These are phyloP conservation scores for Synergus gifuensis DNA, from an alignment of 2,888 invertebrate species.

Conservation along the genomic window DNA sequence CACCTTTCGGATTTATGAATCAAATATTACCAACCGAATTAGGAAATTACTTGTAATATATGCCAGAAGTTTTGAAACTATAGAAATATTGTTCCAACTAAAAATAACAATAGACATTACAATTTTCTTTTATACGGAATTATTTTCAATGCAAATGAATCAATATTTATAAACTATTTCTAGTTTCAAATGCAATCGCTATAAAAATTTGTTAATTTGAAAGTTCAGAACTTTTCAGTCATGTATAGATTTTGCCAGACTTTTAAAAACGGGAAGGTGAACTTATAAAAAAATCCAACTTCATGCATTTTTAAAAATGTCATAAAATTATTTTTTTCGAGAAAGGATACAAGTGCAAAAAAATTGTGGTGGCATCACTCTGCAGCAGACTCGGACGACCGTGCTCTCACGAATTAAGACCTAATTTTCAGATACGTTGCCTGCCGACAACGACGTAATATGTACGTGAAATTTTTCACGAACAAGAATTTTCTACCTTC, in stretches of 20 bases:
- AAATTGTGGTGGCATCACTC: slow-evolving; percentile 11
- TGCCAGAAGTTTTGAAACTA: no score
- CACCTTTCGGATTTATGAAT: neutral
- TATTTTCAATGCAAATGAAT: no score
- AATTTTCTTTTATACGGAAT: no score
- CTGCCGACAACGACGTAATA: slow-evolving; percentile 1
- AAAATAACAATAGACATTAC: no score
- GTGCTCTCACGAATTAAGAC: slow-evolving; percentile 36
- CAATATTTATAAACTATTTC: no score
- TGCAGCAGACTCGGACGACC: neutral
- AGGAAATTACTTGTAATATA: no score
- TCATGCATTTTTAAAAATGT: neutral
- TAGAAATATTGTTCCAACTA: no score
- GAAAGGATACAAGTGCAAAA: neutral
- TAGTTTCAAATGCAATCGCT: no score
- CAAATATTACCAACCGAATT: neutral
- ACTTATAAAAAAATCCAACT: neutral
- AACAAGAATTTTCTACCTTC: slow-evolving; percentile 11
- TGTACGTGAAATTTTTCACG: slow-evolving; percentile 1
- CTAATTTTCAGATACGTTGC: slow-evolving; percentile 16
- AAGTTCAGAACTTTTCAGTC: no score
- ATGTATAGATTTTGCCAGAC: neutral
- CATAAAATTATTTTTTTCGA: neutral
- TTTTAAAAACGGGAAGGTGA: neutral
- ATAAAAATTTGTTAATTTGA: no score